phyloP scores from a whole-genome alignment of 2,113 vertebrate species.

The Amphiprion percula region DNA sequence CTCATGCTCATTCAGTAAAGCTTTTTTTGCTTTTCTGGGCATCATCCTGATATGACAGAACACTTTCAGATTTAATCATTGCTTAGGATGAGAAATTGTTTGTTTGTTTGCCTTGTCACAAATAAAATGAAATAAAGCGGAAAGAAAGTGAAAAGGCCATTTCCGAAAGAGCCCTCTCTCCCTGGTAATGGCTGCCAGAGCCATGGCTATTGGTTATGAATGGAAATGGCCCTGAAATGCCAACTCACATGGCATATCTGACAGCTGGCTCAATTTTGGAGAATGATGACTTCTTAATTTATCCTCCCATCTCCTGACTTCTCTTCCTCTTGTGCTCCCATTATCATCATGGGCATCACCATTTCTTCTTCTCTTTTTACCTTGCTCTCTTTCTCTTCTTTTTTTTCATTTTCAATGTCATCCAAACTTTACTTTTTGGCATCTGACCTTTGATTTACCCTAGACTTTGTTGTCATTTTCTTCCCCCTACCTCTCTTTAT shows the following conservation, averaged over 20 bases:
- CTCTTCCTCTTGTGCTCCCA: conserved; percentile 9
- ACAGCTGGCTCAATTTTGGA: conserved; percentile 32
- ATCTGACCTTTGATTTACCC: not conserved
- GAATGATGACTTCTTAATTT: conserved; percentile 56
- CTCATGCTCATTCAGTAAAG: not conserved
- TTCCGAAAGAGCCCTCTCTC: conserved; percentile 37
- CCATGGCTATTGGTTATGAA: conserved; percentile 45
- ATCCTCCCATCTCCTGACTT: conserved; percentile 23
- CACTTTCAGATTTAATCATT: conserved; percentile 60
- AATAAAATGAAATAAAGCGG: conserved; percentile 60
- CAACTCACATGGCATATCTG: conserved; percentile 35
- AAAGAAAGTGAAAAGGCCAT: conserved; percentile 53
- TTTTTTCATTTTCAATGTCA: not conserved
- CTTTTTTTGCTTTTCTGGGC: conserved; percentile 23
- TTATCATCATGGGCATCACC: conserved; percentile 33
- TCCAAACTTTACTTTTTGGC: conserved; percentile 4
- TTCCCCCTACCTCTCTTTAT: not conserved
- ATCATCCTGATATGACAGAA: conserved; percentile 35
- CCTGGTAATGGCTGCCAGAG: conserved; percentile 42
- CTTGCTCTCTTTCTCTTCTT: not conserved
- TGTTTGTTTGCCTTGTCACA: conserved; percentile 60
- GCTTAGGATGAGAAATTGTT: conserved; percentile 56
- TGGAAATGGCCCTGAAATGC: conserved; percentile 66
- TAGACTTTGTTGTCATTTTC: not conserved
- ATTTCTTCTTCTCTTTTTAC: not conserved